Conservation (phyloP, 1,140 invertebrate species). For the Polypedilum pembai region DNA sequence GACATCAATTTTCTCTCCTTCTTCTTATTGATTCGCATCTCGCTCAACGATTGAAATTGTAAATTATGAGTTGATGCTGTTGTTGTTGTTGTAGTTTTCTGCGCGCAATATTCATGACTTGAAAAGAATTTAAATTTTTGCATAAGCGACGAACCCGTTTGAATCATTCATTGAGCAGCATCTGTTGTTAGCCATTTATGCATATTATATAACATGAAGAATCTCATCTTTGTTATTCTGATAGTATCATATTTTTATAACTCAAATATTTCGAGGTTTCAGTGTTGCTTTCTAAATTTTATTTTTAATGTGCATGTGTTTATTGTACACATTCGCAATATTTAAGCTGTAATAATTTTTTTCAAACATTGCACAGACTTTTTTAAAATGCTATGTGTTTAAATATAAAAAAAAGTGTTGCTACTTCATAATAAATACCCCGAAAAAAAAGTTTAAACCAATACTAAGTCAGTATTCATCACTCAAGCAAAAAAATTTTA, state of each 20-base stretch:
- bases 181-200: neutral
- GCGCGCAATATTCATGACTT: no score
- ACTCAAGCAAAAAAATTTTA: no score
- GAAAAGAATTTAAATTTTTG: constrained; percentile 13
- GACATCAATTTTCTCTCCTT: neutral
- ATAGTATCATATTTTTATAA: no score
- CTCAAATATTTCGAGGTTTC: neutral
- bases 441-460: no score
- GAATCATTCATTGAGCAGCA: neutral
- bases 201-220: neutral
- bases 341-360: neutral
- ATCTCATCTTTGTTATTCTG: no score
- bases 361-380: neutral
- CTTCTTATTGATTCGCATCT: neutral
- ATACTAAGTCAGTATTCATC: no score
- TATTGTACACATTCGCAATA: constrained; percentile 11
- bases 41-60: neutral
- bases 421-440: no score
- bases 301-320: neutral
- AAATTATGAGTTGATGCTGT: neutral
- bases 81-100: no score
- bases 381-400: no score
- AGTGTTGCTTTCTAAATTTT: constrained; percentile 13
- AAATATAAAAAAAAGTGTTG: no score
- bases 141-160: neutral